phyloP scores from a whole-genome alignment of 1,140 invertebrate genomes.

The Drosophila tsacasi region DNA sequence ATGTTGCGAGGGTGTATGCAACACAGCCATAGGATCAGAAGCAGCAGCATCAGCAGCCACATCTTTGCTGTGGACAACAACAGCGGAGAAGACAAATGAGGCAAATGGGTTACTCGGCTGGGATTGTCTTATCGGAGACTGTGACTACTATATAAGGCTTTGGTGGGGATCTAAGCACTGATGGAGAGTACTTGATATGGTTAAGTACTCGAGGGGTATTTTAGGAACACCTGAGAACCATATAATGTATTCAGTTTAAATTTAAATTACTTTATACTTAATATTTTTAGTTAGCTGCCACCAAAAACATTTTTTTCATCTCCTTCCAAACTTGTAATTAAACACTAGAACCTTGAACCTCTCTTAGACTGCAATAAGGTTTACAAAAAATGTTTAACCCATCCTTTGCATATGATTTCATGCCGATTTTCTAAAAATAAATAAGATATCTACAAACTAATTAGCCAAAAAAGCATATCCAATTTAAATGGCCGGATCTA shows the following conservation, averaged over 20 bases:
- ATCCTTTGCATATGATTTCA: neutral
- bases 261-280: neutral
- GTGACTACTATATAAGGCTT: constrained; percentile 18
- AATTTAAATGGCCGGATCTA: constrained; percentile 26
- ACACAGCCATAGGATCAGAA: constrained; percentile 10
- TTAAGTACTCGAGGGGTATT: neutral
- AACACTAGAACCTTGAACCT: neutral
- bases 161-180: constrained; percentile 15
- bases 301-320: neutral
- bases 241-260: neutral
- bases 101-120: constrained; percentile 69
- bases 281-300: neutral
- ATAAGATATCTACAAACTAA: constrained; percentile 4
- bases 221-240: neutral
- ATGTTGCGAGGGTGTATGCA: constrained; percentile 60
- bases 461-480: constrained; percentile 5
- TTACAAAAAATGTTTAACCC: neutral
- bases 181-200: constrained; percentile 32
- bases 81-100: constrained; percentile 46
- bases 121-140: constrained; percentile 26
- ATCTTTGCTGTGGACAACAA: constrained; percentile 5
- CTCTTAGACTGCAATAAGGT: neutral
- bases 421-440: neutral
- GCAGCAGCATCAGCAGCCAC: constrained; percentile 18
- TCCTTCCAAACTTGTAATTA: neutral